Base-by-base conservation (phyloP, 2,888 invertebrate genomes). In the Apamea anceps region DNA sequence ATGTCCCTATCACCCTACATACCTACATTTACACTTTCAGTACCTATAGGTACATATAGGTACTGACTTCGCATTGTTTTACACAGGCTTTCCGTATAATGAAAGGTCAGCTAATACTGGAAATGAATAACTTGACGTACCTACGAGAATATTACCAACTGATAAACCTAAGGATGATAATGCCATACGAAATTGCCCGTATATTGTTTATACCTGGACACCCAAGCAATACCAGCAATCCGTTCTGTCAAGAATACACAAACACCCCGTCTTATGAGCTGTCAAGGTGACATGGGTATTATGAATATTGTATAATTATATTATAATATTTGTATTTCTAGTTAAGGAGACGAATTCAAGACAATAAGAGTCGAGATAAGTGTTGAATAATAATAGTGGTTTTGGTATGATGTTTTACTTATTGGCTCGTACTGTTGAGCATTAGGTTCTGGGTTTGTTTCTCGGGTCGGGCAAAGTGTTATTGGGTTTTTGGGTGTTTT, bases 221-320 rank as follows among this genome's bases (percentile, higher is more conserved):
- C n/a, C 72, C 42, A 10, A 75, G 72, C 77, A 75, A 83, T 81
- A 81, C 81, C 65, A 70, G 48, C 13, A 73, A 81, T 84, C 81
- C 72, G 42, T n/a, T 71, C 67, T 81, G 80, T 86, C 85, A 79
- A 62, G 68, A 72, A 73, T 71, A 80, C 45, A 80, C 71, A 68
- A 72, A 82, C 70, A 67, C 51, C 70, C 48, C 70, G 79, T 84
- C 77, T 84, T 87, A 85, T 81, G 84, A 85, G 66, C 85, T 82
- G 87, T 87, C 89, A 82, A 18, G 37, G 28, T 90, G 87, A 89
- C 57, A 65, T 18, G 86, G 87, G 89, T 90, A 62, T 79, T 78
- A 70, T 77, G 62, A 77, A 81, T 82, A 75, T 77, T 32, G 32
- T 79, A 54, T 77, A 79, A 79, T 80, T 81, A 83, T 82, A 25